These are phyloP conservation scores for Caenorhabditis latens DNA, from an alignment of 1,140 invertebrate species.

Conservation along the genomic window DNA sequence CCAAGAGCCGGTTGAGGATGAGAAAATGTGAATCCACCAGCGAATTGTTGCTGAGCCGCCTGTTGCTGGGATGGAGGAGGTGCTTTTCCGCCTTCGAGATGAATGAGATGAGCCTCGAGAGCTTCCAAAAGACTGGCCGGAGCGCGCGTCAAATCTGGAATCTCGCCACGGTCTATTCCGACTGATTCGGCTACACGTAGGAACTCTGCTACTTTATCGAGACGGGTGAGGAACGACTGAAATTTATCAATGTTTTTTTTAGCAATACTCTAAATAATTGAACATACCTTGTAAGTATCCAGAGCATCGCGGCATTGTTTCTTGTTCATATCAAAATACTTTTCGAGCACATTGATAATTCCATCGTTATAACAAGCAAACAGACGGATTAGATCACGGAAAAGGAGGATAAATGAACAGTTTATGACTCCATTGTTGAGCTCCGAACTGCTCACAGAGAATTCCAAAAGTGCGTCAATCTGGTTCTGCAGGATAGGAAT, in stretches of 20 bases:
- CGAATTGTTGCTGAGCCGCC: constrained; percentile 21
- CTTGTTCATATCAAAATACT: constrained; percentile 99
- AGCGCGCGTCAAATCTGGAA: constrained; percentile 97
- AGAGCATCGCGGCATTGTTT: constrained; percentile 94
- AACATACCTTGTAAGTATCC: constrained; percentile 93
- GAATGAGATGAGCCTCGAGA: constrained; percentile 92
- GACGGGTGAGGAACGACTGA: constrained; percentile 82
- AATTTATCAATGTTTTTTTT: neutral
- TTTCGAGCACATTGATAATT: constrained; percentile 97
- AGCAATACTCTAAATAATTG: neutral
- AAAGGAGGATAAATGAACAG: constrained; percentile 97
- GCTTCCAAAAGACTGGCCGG: constrained; percentile 97
- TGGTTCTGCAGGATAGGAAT: constrained; percentile 94
- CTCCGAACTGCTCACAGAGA: constrained; percentile 91
- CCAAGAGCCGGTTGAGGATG: constrained; percentile 65
- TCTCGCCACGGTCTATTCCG: constrained; percentile 98
- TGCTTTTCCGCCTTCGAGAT: constrained; percentile 83
- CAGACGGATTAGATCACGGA: constrained; percentile 96
- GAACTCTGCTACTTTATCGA: constrained; percentile 98
- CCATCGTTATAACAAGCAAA: constrained; percentile 99
- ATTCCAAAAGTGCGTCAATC: constrained; percentile 93
- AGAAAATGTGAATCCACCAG: constrained; percentile 54
- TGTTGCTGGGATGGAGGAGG: constrained; percentile 66
- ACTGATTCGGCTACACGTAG: constrained; percentile 97
- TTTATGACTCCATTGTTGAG: constrained; percentile 98